phyloP scores from a whole-genome alignment of 2,113 vertebrate species.

The Engraulis encrasicolus region DNA sequence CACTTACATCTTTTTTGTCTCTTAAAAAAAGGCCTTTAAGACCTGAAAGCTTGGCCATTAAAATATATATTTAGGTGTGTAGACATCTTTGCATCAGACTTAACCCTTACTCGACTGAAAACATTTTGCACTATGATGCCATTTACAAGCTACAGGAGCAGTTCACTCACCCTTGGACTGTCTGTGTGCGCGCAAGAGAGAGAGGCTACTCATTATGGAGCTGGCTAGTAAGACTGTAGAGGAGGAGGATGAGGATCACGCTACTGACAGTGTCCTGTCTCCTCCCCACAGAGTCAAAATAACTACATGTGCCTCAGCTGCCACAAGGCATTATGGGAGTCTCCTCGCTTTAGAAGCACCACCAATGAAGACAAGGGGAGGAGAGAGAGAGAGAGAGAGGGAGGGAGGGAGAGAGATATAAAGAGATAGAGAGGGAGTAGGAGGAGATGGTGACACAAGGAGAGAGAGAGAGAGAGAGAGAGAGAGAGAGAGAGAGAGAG shows the following conservation, averaged over 20 bases:
- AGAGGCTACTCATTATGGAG: not conserved
- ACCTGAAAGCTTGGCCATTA: no score
- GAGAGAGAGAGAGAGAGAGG: not conserved
- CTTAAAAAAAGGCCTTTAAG: no score
- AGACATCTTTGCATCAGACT: no score
- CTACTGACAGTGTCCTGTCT: not conserved
- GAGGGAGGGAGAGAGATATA: not conserved
- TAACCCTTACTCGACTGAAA: not conserved
- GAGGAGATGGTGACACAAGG: not conserved
- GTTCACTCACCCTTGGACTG: not conserved
- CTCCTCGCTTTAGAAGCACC: not conserved
- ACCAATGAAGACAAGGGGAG: not conserved
- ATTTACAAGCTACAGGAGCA: not conserved
- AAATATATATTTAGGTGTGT: no score
- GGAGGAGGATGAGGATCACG: not conserved
- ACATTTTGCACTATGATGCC: not conserved
- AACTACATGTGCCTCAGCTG: not conserved
- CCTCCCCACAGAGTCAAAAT: constrained; percentile 2
- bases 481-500: no score
- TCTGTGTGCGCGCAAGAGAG: not conserved
- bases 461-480: not conserved
- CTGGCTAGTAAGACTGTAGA: no score
- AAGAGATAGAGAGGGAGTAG: not conserved
- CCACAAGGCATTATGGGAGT: not conserved
- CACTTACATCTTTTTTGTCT: no score